These are phyloP conservation scores for Drosophila nr. perissopoda DNA, from an alignment of 2,888 invertebrate genomes.

Conservation along the genomic window DNA sequence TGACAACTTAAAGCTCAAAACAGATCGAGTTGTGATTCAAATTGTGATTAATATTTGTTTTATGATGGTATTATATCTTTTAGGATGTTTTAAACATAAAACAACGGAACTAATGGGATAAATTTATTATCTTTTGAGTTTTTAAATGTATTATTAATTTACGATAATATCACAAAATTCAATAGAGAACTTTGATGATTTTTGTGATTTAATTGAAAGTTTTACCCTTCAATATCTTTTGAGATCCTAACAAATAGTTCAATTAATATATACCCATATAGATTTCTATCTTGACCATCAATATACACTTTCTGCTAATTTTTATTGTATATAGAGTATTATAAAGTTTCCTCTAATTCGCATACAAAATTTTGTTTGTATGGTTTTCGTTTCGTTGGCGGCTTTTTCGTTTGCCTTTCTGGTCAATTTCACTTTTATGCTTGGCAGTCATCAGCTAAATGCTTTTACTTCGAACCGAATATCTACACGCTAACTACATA, in stretches of 20 bases:
- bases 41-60: neutral
- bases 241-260: neutral
- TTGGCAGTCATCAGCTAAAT: slow-evolving; percentile 74
- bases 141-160: neutral
- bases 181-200: neutral
- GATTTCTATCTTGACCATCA: neutral
- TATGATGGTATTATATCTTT: neutral
- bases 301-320: neutral
- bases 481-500: slow-evolving; percentile 11
- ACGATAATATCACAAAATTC: neutral
- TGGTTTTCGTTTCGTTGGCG: slow-evolving; percentile 63
- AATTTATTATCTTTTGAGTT: neutral
- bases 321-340: neutral
- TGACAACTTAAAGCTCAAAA: neutral
- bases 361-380: slow-evolving; percentile 59
- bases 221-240: too few species aligned
- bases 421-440: slow-evolving; percentile 79
- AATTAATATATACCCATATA: neutral
- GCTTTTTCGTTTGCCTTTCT: slow-evolving; percentile 63
- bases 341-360: slow-evolving; percentile 52
- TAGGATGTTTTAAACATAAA: neutral
- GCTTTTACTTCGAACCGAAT: slow-evolving; percentile 47
- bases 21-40: neutral
- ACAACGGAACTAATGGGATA: too few species aligned
- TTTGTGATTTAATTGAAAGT: neutral